Evolutionary conservation across 1,140 invertebrate genomes (phyloP), one percentile per base, ranked within the genome.

Genomic region (Drosophila kikkawai): DNA sequence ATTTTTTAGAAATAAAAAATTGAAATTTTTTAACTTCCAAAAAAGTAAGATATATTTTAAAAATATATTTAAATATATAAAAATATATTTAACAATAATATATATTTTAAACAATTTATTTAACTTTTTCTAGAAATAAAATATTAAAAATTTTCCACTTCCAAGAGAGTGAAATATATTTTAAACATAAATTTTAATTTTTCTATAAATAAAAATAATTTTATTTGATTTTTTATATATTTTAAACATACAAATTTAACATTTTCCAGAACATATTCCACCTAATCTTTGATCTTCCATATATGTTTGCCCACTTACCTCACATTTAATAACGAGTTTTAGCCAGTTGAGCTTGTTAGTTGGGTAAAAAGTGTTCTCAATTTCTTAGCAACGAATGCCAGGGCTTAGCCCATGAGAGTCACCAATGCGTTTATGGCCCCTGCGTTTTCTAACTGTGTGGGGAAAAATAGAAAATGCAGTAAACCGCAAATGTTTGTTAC

Each of bases 401-500:
- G 19, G 15, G 17, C 56, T 61, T n/a, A 34, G 19, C 2, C 53
- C 53, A 56, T 56, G 36, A 26, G 53, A 56, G 56, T 41, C 22
- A 34, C 13, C 37, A 65, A 61, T 65, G 39, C 37, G 32, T 32
- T 17, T 63, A 66, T 61, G 34, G 39, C 19, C 53, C 34, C 44
- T 11, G 17, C 26, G 51, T 39, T 41, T 37, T 66, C 57, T 44
- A 26, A 39, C 22, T 66, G 58, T 66, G 58, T 66, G 58, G 19
- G 50, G 39, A 36, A 66, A 66, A 66, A 75, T 65, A 39, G 67
- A 79, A 79, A 80, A 66, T 83, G 76, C 84, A 87, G 71, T 77
- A 80, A 87, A 78, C 83, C 84, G 84, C 83, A 87, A 87, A 88
- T 87, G 84, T 84, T 88, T 88, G 84, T 88, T 84, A 90, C 80